A percentile compares a stretch with the other conserved stretches of the same genome.
phyloP scores from a whole-genome alignment of 2,797 vertebrate species.

The Sternarchorhynchus goeldii region DNA sequence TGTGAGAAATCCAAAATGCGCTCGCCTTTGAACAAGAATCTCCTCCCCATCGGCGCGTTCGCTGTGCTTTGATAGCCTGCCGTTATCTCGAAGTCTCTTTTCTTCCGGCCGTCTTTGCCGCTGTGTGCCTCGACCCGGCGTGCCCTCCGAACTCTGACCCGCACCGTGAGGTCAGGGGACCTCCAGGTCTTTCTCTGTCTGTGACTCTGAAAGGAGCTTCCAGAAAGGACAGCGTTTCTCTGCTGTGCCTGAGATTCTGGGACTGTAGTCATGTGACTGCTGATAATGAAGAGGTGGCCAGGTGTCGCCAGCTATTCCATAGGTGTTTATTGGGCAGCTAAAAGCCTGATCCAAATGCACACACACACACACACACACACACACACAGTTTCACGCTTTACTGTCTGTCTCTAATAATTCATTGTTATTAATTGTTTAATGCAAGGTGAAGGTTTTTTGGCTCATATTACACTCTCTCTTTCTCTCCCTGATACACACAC shows the following conservation, averaged over 20 bases:
- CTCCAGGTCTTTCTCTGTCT: constrained; percentile 44
- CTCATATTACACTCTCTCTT: background rate
- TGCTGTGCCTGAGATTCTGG: background rate
- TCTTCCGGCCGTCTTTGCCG: too few species aligned
- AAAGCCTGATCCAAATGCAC: background rate
- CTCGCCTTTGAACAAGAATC: background rate
- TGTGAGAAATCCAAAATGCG: constrained; percentile 45
- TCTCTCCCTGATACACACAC: background rate
- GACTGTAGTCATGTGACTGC: too few species aligned
- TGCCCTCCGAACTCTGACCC: too few species aligned
- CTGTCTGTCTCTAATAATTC: background rate
- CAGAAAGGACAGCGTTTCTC: too few species aligned
- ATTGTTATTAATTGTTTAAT: constrained; percentile 8
- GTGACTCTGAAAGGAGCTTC: background rate
- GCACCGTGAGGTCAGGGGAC: constrained; percentile 5
- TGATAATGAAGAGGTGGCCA: background rate
- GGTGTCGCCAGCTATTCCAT: background rate
- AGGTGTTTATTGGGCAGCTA: background rate
- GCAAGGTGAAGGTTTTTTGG: constrained; percentile 17
- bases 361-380: constrained; percentile 6
- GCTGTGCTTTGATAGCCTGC: constrained; percentile 11
- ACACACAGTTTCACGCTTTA: constrained; percentile 36
- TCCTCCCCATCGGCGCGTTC: constrained; percentile 11
- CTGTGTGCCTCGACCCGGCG: background rate
- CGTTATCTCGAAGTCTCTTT: background rate